These are phyloP conservation scores for Diplodus sargus DNA, from an alignment of 2,797 vertebrate species.

Conservation along the genomic window DNA sequence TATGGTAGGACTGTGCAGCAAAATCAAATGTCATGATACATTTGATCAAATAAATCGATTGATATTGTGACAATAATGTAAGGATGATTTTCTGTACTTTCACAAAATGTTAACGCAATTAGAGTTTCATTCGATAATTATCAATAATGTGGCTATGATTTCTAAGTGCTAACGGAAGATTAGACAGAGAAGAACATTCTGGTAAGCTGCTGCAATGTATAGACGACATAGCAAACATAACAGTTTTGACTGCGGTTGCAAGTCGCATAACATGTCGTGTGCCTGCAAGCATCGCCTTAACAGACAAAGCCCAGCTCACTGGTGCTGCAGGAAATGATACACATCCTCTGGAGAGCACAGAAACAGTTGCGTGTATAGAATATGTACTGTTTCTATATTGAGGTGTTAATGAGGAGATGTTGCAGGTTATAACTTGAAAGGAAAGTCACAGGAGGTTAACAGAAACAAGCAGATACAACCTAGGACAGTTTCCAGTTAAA, in stretches of 20 bases:
- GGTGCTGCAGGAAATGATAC: slow-evolving; percentile 54
- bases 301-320: slow-evolving; percentile 6
- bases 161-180: too few relatives aligned
- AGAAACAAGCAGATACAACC: not conserved
- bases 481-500: not conserved
- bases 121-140: too few relatives aligned
- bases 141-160: too few relatives aligned
- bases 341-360: slow-evolving; percentile 24
- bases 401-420: slow-evolving; percentile 1
- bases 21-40: too few relatives aligned
- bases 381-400: not conserved
- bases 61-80: too few relatives aligned
- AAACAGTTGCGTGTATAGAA: not conserved
- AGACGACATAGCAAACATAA: not conserved
- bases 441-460: not conserved
- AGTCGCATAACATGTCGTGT: not conserved
- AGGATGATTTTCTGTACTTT: too few relatives aligned
- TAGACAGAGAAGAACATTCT: too few relatives aligned
- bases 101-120: too few relatives aligned
- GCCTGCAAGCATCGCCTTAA: slow-evolving; percentile 11
- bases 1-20: too few relatives aligned
- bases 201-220: too few relatives aligned
- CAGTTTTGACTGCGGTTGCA: not conserved
- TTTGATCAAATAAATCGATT: too few relatives aligned
- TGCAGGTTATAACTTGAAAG: not conserved